phyloP scores from a whole-genome alignment of 2,888 invertebrate genomes.

The Leptinotarsa rubiginosa region DNA sequence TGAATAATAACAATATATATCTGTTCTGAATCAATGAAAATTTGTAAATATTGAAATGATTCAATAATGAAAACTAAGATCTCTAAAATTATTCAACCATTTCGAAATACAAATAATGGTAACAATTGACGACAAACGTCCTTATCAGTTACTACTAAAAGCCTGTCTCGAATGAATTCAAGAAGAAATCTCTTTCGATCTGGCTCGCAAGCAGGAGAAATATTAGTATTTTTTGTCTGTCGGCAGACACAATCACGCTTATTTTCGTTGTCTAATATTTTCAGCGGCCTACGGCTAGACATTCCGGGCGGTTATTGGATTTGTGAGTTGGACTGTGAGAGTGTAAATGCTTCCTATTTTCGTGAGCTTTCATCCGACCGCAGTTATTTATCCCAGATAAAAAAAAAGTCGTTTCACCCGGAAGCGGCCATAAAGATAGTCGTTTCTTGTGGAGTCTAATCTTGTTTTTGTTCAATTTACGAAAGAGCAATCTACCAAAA shows the following conservation, averaged over 20 bases:
- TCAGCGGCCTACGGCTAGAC: constrained; percentile 17
- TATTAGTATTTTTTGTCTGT: neutral
- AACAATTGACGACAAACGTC: neutral
- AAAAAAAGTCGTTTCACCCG: neutral
- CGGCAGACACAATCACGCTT: neutral
- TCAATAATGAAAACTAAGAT: too few species aligned
- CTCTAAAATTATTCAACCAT: too few species aligned
- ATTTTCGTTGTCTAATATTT: constrained; percentile 25
- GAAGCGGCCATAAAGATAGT: neutral
- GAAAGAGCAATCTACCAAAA: too few species aligned
- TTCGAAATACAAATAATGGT: too few species aligned
- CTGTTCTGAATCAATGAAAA: too few species aligned
- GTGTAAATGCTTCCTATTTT: constrained; percentile 25
- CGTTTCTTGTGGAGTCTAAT: neutral
- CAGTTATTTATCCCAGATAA: constrained; percentile 12
- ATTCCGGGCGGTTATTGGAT: constrained; percentile 28
- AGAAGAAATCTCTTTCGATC: neutral
- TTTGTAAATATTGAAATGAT: too few species aligned
- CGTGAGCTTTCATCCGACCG: constrained; percentile 10
- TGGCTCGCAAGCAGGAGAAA: neutral
- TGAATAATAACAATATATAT: too few species aligned
- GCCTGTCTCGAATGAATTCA: neutral
- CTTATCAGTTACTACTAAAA: neutral
- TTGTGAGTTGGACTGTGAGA: constrained; percentile 18
- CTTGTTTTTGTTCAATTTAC: neutral